phyloP scores from a whole-genome alignment of 2,797 vertebrate species.

The Setipinna tenuifilis region DNA sequence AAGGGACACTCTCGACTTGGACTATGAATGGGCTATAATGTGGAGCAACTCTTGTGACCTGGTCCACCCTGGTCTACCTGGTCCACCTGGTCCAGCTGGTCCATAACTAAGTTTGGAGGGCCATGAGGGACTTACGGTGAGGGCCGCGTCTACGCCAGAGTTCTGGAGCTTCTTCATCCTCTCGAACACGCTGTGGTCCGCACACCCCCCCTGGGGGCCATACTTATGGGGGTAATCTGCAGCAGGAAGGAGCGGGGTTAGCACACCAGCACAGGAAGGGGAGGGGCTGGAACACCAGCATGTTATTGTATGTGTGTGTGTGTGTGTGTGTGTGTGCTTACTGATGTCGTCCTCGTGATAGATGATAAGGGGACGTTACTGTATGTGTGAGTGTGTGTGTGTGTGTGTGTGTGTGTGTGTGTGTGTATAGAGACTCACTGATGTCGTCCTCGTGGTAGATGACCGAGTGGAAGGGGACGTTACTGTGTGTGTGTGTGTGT shows the following conservation, averaged over 20 bases:
- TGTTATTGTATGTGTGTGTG: background rate
- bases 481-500: constrained; percentile 61
- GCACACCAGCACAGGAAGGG: background rate
- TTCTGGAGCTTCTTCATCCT: constrained; percentile 92
- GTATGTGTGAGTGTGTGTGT: background rate
- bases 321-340: background rate
- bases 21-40: too few relatives aligned
- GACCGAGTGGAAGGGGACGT: constrained; percentile 93
- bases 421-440: background rate
- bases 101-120: too few relatives aligned
- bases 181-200: constrained; percentile 94
- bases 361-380: too few relatives aligned
- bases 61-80: too few relatives aligned
- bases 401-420: background rate
- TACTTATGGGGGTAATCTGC: constrained; percentile 96
- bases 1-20: too few relatives aligned
- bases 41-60: too few relatives aligned
- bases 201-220: constrained; percentile 94
- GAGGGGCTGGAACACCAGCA: constrained; percentile 49
- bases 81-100: too few relatives aligned
- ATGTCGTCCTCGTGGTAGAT: constrained; percentile 64
- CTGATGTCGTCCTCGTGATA: too few relatives aligned
- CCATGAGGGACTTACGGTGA: constrained; percentile 71
- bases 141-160: constrained; percentile 74
- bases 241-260: constrained; percentile 54